Base-by-base conservation (phyloP, 2,888 invertebrate species). In the Yponomeuta sedellus region DNA sequence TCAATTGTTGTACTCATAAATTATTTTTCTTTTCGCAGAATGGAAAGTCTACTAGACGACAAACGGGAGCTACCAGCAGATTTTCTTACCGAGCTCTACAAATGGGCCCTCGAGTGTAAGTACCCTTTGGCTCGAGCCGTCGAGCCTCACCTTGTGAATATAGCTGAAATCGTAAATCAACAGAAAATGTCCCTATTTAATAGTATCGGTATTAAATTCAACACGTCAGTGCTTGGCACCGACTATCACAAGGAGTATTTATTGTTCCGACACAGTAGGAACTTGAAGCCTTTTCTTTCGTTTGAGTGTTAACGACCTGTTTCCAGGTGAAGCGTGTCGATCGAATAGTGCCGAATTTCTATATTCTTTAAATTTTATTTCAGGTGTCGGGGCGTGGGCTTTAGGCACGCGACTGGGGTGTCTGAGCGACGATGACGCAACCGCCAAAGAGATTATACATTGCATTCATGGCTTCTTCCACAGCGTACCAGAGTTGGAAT, bases 31-130 rank as follows among this genome's bases (percentile, higher is more conserved):
- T 70, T 70, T 90, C 91, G 70, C 79, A 95, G 95, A 84, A 93
- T 95, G 88, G 94, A 94, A 74, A 83, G 77, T 70, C 92, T 94
- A 77, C 80, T 92, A 67, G 92, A 93, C 74, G 82, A 85, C 68
- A 93, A 93, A 70, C 81, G 89, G 64, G 94, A 95, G 79, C 86
- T 96, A 70, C 94, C 94, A n/a, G 86, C 91, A 64, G 88, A 94
- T 78, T 95, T 95, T 80, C 91, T 94, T 70, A 93, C 92, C 69
- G 95, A 96, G 81, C 92, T 96, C 67, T 94, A 94, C 82, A 95
- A 95, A 88, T 96, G 96, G 96, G 94, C 95, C 22, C 88, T 96
- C 68, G 96, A 96, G 91, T 96, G 96, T 95, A 92, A 94, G 94
- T 93, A 78, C 12, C 40, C 66, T 69, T 63, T 20, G 58, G 61